Evolutionary conservation across 2,113 vertebrate species (phyloP).

Genomic region (Sprattus sprattus): DNA sequence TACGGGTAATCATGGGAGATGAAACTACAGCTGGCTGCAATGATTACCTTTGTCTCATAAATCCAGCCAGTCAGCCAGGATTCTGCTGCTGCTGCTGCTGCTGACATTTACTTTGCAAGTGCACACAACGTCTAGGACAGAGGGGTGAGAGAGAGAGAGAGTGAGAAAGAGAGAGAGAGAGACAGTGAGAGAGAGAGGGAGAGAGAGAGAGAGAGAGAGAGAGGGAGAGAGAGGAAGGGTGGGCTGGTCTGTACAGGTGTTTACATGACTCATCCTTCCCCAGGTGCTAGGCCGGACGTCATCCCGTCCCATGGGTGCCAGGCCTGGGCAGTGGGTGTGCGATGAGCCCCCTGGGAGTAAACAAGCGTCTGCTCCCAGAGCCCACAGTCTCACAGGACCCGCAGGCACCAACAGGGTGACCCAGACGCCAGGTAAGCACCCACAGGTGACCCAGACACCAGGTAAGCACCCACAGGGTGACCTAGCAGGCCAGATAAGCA

Average conservation of each 20-base stretch:
- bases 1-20: constrained; percentile 24
- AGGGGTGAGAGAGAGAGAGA: background rate
- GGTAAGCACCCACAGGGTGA: background rate
- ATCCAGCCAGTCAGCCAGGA: constrained; percentile 18
- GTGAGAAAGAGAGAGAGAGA: background rate
- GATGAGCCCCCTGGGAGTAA: background rate
- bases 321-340: background rate
- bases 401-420: background rate
- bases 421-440: background rate
- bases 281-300: background rate
- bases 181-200: background rate
- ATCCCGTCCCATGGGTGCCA: background rate
- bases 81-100: background rate
- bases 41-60: constrained; percentile 29
- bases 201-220: background rate
- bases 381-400: background rate
- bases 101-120: constrained; percentile 23
- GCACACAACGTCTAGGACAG: background rate
- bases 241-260: background rate
- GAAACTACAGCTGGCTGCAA: constrained; percentile 24
- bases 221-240: background rate
- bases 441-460: background rate
- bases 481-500: background rate
- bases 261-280: background rate
- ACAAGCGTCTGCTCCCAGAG: background rate